A percentile compares a stretch with the other conserved stretches of the same genome.
phyloP scores from a whole-genome alignment of 2,797 vertebrate genomes.

The Hydrolagus colliei region DNA sequence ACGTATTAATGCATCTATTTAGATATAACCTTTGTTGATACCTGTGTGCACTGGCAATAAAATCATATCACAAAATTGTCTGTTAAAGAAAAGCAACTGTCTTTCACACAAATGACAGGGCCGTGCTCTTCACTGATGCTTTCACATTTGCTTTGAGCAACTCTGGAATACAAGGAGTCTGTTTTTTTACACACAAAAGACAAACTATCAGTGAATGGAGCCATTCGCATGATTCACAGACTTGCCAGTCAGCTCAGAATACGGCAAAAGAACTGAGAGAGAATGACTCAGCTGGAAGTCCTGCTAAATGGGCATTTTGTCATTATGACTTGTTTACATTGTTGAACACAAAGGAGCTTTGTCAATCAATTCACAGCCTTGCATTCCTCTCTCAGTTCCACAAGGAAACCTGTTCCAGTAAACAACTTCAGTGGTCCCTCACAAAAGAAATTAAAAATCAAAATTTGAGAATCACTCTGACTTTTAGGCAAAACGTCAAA shows the following conservation, averaged over 20 bases:
- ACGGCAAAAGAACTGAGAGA: not conserved
- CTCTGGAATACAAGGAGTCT: not conserved
- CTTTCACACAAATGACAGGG: constrained; percentile 8
- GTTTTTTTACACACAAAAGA: not conserved
- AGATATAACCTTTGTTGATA: not conserved
- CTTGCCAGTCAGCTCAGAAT: not conserved
- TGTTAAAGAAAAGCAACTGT: not conserved
- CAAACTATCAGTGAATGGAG: not conserved
- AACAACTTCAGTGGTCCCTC: not conserved
- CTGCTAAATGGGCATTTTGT: constrained; percentile 45
- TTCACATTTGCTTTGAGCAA: constrained; percentile 4
- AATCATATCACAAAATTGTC: not conserved
- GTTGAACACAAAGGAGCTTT: constrained; percentile 56
- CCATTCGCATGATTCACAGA: not conserved
- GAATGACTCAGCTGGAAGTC: constrained; percentile 36
- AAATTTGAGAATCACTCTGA: constrained; percentile 5
- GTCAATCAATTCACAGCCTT: not conserved
- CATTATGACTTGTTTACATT: constrained; percentile 57
- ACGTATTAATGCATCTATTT: not conserved
- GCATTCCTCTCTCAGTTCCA: not conserved
- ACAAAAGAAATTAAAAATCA: not conserved
- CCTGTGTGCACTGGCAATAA: not conserved
- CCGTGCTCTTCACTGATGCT: not conserved
- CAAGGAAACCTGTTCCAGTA: not conserved
- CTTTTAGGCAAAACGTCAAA: not conserved